These are phyloP conservation scores for Aricia artaxerxes DNA, from an alignment of 2,888 invertebrate genomes.

Conservation along the genomic window DNA sequence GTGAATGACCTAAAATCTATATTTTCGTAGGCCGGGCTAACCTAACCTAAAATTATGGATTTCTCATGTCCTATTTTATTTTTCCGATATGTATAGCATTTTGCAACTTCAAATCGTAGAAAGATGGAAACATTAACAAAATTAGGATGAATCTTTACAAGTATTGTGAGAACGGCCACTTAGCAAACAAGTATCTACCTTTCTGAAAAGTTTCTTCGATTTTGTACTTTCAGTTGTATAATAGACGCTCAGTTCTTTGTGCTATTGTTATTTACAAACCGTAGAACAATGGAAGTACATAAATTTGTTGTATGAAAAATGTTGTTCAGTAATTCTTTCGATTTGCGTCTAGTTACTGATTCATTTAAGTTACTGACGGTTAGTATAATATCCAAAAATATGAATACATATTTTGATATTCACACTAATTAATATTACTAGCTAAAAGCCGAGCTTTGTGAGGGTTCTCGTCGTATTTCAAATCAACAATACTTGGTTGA, in stretches of 20 bases:
- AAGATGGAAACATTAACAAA: neutral
- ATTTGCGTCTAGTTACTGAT: neutral
- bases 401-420: no score
- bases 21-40: no score
- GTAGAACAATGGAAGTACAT: neutral
- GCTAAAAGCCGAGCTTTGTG: no score
- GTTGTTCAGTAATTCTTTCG: neutral
- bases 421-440: no score
- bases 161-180: constrained; percentile 5
- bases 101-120: neutral
- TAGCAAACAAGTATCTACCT: constrained; percentile 15
- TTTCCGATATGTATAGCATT: no score
- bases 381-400: no score
- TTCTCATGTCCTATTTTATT: no score
- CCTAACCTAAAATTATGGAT: no score
- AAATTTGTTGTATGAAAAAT: neutral
- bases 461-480: no score
- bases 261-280: constrained; percentile 25
- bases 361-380: neutral
- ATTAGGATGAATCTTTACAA: neutral
- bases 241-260: constrained; percentile 11
- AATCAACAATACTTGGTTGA: no score
- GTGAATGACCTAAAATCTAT: no score
- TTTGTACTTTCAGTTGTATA: constrained; percentile 23
- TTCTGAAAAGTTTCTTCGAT: constrained; percentile 14